Base-by-base conservation (phyloP, 2,888 invertebrate genomes). In the Pterobdella sp. region DNA sequence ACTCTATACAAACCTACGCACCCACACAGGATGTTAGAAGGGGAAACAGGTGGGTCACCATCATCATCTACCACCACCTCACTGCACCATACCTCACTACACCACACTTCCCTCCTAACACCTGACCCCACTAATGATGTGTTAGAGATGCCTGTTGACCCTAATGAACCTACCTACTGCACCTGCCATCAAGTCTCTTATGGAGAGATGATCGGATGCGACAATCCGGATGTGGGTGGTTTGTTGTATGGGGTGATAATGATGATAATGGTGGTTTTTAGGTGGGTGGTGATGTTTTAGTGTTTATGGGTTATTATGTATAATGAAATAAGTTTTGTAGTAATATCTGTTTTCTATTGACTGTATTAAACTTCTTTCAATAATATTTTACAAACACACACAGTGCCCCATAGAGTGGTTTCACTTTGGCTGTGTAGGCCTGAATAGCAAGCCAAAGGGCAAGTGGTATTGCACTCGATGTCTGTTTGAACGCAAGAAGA, bases 121-220 rank as follows among this genome's bases (percentile, higher is more conserved):
- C 73, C 81, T 65, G 67, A 68, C 0, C 80, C 81, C 18, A 80
- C 81, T 73, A 79, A 81, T 36, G 96, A 87, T 77, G 86, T 87
- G 0, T 80, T 87, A 69, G 87, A 88, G 79, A 88, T 88, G 87
- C 74, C 74, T 29, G 87, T 88, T 0, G 87, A 98, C 87, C 97
- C 97, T 0, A 97, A 97, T 82, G 97, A 98, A 83, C 97, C 97
- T 0, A 96, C 95, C 0, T 98, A 98, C 83, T 98, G 96, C 83
- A 86, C 95, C 56, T 98, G 97, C 81, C 94, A 96, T 84, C 96
- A 97, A 75, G 84, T 84, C 88, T 94, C 94, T 1, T 94, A 93
- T 80, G 94, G 94, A 73, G 93, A 94, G 86, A 95, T 95, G 94
- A 93, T 95, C 81, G 93, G 92, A 77, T 95, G 94, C 87, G 94